These are phyloP conservation scores for Coptotermes formosanus DNA, from an alignment of 1,140 invertebrate genomes.

Conservation along the genomic window DNA sequence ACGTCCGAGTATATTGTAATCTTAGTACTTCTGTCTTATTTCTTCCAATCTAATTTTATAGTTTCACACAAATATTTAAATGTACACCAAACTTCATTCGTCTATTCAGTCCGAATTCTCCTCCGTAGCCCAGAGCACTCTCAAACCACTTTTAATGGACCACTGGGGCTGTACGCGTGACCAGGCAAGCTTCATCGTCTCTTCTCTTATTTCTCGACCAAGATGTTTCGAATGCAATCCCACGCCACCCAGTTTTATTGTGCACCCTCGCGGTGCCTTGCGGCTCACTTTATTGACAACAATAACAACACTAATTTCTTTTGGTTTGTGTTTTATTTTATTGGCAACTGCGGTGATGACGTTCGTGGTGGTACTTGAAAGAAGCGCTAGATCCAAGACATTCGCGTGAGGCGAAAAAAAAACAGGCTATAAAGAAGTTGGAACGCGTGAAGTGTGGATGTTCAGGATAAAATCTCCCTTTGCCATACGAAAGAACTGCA, in stretches of 20 bases:
- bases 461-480: not conserved
- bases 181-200: not conserved
- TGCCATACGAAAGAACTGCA: not conserved
- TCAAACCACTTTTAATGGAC: not conserved
- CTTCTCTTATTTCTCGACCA: conserved; percentile 10
- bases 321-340: not conserved
- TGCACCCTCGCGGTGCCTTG: not conserved
- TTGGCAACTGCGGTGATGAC: not conserved
- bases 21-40: no score
- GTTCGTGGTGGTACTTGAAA: not conserved
- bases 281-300: conserved; percentile 21
- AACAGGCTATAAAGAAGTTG: not conserved
- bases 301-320: conserved; percentile 28
- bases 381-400: not conserved
- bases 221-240: conserved; percentile 26
- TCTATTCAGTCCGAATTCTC: not conserved
- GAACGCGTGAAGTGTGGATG: not conserved
- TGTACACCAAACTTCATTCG: no score
- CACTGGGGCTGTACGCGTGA: not conserved
- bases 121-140: not conserved
- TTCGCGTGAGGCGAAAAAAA: not conserved
- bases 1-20: no score
- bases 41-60: no score
- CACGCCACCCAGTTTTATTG: not conserved
- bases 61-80: no score